A percentile compares a stretch with the other conserved stretches of the same genome.
Evolutionary conservation across 2,888 invertebrate genomes (phyloP).

Genomic region (Scaptomyza flava): DNA sequence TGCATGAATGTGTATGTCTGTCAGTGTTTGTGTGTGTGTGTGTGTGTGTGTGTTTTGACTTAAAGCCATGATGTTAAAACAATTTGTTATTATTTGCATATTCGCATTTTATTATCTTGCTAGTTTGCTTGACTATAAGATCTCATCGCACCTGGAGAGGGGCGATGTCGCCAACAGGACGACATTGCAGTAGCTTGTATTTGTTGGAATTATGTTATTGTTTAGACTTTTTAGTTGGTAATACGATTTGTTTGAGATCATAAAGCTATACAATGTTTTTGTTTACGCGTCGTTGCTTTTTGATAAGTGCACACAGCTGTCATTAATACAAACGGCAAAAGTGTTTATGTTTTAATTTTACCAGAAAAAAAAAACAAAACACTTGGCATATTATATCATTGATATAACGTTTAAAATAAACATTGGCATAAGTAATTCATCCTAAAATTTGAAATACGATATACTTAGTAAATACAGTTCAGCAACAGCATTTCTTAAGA

Average conservation of each 20-base stretch:
- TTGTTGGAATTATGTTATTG: slow-evolving; percentile 20
- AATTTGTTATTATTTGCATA: slow-evolving; percentile 3
- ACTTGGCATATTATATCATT: slow-evolving; percentile 36
- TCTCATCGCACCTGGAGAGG: not conserved
- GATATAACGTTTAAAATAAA: slow-evolving; percentile 36
- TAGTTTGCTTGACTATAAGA: not conserved
- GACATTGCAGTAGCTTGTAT: not conserved
- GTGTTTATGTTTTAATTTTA: slow-evolving; percentile 3
- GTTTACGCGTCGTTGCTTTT: slow-evolving; percentile 42
- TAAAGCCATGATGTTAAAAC: slow-evolving; percentile 26
- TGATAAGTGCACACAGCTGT: slow-evolving; percentile 24
- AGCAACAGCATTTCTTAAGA: not conserved
- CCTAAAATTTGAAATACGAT: slow-evolving; percentile 4
- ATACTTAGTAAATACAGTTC: not conserved
- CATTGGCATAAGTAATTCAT: not conserved
- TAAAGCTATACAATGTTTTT: slow-evolving; percentile 40
- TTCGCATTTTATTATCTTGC: not conserved
- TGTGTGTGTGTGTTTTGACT: slow-evolving; percentile 2
- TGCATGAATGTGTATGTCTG: not conserved
- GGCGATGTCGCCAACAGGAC: not conserved
- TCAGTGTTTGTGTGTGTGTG: not conserved
- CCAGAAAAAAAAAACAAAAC: slow-evolving; percentile 16
- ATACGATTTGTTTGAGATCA: slow-evolving; percentile 6
- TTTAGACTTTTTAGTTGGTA: slow-evolving; percentile 20
- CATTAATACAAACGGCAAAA: not conserved